phyloP scores from a whole-genome alignment of 2,888 invertebrate genomes.

The Epistrophella euchroma region DNA sequence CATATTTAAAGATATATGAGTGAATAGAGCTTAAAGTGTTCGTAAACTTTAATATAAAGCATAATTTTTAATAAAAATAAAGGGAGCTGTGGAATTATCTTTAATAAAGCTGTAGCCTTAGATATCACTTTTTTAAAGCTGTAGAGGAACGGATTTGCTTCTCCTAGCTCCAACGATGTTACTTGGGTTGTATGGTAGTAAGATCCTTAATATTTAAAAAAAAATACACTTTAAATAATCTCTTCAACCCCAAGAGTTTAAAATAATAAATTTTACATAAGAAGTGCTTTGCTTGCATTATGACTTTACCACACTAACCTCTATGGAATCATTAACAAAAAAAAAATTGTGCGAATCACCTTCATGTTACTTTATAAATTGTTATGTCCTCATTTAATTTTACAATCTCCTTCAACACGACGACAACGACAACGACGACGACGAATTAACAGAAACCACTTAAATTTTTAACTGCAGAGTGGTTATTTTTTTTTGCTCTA shows the following conservation, averaged over 20 bases:
- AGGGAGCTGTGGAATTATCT: too few species aligned
- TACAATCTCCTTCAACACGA: conserved; percentile 18
- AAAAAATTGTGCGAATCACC: conserved; percentile 17
- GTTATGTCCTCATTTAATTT: conserved; percentile 31
- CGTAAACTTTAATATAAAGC: too few species aligned
- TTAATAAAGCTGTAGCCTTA: too few species aligned
- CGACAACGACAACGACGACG: background rate
- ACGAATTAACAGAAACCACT: conserved; percentile 45
- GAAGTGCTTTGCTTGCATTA: background rate
- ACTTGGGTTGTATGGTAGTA: too few species aligned
- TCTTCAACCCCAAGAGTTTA: background rate
- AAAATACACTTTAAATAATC: background rate
- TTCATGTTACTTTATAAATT: conserved; percentile 1
- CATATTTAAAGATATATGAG: too few species aligned
- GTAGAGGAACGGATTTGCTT: too few species aligned
- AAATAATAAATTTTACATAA: background rate
- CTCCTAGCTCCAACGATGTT: too few species aligned
- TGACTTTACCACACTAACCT: conserved; percentile 4
- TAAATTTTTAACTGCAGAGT: conserved; percentile 42
- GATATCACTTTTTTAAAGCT: too few species aligned
- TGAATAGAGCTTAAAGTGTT: too few species aligned
- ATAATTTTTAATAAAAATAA: too few species aligned
- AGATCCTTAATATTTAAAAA: background rate
- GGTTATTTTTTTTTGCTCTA: conserved; percentile 3
- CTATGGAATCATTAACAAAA: conserved; percentile 16